Evolutionary conservation across 2,888 invertebrate genomes (phyloP).

Genomic region (Tetragonisca angustula): DNA sequence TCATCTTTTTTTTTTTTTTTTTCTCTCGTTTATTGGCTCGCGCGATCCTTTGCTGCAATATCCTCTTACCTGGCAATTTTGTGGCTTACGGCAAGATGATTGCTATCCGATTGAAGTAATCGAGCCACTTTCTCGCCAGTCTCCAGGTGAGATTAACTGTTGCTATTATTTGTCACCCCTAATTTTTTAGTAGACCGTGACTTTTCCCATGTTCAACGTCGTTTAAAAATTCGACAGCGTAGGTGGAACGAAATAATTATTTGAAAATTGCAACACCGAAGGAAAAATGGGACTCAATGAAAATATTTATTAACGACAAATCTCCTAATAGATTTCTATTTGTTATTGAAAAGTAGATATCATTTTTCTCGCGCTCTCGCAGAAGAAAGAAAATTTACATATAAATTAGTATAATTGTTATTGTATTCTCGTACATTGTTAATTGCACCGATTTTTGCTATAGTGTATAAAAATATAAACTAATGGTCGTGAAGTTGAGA

Average conservation of each 20-base stretch:
- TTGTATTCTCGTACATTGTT: no score
- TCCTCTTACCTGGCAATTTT: constrained; percentile 35
- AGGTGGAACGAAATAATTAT: no score
- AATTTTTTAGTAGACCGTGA: not conserved
- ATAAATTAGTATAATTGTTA: no score
- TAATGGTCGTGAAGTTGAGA: no score
- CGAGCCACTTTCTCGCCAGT: not conserved
- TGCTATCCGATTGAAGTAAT: constrained; percentile 26
- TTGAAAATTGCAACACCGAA: no score
- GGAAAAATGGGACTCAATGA: no score
- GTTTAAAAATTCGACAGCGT: not conserved
- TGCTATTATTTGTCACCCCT: not conserved
- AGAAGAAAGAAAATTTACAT: no score
- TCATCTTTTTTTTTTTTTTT: not conserved
- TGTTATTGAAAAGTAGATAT: no score
- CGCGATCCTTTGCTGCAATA: constrained; percentile 33
- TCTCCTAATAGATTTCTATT: no score
- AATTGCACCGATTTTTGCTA: no score
- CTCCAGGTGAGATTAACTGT: constrained; percentile 21
- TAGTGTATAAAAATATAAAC: no score
- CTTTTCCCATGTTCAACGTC: not conserved
- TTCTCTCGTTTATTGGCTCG: constrained; percentile 31
- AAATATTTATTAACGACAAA: not conserved
- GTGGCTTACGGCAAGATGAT: constrained; percentile 22
- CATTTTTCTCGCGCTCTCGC: no score